These are phyloP conservation scores for Drosophila siamana DNA, from an alignment of 2,888 invertebrate species.

Conservation along the genomic window DNA sequence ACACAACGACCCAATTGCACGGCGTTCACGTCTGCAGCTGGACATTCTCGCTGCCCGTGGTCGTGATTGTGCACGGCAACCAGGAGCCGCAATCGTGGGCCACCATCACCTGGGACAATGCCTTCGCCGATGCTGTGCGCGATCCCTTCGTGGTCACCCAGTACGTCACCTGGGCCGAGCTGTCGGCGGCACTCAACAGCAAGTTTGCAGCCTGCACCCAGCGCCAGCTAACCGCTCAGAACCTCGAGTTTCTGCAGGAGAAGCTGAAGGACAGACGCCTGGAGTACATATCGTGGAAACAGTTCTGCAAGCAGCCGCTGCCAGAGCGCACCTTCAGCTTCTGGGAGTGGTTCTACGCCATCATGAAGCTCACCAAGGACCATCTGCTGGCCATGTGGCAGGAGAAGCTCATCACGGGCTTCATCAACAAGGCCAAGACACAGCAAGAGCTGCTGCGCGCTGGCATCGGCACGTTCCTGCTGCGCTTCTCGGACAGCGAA, in stretches of 20 bases:
- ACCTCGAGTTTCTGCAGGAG: conserved; percentile 92
- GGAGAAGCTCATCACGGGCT: conserved; percentile 95
- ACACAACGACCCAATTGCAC: conserved; percentile 89
- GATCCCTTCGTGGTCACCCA: conserved; percentile 97
- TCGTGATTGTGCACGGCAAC: conserved; percentile 99
- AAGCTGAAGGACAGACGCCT: conserved; percentile 84
- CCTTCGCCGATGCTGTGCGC: conserved; percentile 97
- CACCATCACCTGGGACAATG: conserved; percentile 99
- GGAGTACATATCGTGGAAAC: conserved; percentile 91
- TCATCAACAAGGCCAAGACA: conserved; percentile 95
- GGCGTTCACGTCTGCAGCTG: conserved; percentile 91
- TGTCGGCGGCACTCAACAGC: conserved; percentile 95
- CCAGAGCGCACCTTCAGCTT: conserved; percentile 98
- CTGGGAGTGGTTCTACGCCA: conserved; percentile 99
- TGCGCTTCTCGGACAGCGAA: conserved; percentile 98
- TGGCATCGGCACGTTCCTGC: conserved; percentile 94
- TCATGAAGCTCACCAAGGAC: conserved; percentile 98
- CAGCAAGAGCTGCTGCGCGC: conserved; percentile 94
- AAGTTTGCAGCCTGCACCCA: conserved; percentile 97
- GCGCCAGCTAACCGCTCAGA: conserved; percentile 93
- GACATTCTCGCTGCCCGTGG: conserved; percentile 98
- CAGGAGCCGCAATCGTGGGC: conserved; percentile 99
- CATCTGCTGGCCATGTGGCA: conserved; percentile 96
- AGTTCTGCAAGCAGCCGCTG: conserved; percentile 96
- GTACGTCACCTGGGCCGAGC: conserved; percentile 93